phyloP scores from a whole-genome alignment of 2,888 invertebrate genomes.

The Perithous albicinctus region DNA sequence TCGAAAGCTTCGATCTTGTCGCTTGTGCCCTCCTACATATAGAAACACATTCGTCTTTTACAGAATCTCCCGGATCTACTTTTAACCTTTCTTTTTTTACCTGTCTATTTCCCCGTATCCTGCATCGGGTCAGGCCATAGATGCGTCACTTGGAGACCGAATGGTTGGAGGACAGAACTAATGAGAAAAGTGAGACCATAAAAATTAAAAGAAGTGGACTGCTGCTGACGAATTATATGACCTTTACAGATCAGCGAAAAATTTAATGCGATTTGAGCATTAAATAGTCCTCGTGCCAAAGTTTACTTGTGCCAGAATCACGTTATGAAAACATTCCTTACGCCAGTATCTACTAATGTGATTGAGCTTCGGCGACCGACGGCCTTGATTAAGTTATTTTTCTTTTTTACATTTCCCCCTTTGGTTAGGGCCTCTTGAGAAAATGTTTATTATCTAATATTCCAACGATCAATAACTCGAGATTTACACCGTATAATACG shows the following conservation, averaged over 20 bases:
- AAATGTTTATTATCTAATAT: no score
- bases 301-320: no score
- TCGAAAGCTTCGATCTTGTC: conserved; percentile 45
- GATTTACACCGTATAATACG: no score
- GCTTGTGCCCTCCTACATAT: conserved; percentile 9
- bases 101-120: conserved; percentile 35
- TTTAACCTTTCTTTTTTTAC: conserved; percentile 31
- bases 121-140: not conserved
- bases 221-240: not conserved
- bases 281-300: not conserved
- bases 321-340: no score
- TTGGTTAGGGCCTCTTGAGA: no score
- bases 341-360: no score
- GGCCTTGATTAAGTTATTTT: no score
- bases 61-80: conserved; percentile 33
- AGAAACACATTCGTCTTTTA: conserved; percentile 28
- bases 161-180: not conserved
- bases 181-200: conserved; percentile 4
- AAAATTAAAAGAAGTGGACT: not conserved
- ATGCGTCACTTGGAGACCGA: not conserved
- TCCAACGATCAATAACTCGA: no score
- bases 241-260: no score
- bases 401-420: no score
- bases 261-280: not conserved
- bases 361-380: no score